A percentile compares a stretch with the other conserved stretches of the same genome.
Conservation (phyloP, 2,113 vertebrate species). For the Malaclemys terrapin region DNA sequence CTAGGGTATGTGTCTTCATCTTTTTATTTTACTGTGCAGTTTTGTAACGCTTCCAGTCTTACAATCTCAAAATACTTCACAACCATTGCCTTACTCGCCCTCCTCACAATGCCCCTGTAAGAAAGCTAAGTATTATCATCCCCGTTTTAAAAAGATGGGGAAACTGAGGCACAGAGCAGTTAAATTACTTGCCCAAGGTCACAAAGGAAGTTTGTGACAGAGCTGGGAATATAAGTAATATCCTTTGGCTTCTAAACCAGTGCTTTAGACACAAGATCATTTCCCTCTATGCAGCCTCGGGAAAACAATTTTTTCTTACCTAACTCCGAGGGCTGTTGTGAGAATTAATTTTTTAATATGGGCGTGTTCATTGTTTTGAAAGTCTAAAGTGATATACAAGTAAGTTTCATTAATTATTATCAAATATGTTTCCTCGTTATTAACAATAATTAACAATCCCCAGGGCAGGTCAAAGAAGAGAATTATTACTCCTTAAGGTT, state of each 20-base stretch:
- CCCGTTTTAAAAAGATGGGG: constrained; percentile 42
- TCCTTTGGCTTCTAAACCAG: constrained; percentile 30
- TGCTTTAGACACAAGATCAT: constrained; percentile 1
- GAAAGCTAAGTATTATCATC: constrained; percentile 9
- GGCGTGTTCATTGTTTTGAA: neutral
- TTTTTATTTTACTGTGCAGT: neutral
- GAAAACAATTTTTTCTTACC: constrained; percentile 50
- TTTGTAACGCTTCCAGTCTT: neutral
- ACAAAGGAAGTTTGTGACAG: neutral
- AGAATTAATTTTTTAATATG: neutral
- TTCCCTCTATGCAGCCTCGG: constrained; percentile 47
- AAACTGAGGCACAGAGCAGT: constrained; percentile 61
- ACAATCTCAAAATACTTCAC: neutral
- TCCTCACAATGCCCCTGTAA: constrained; percentile 1
- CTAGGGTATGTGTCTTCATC: neutral
- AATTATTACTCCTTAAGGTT: constrained; percentile 30
- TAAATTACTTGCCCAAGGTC: constrained; percentile 34
- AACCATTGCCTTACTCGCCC: neutral
- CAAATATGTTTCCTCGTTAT: neutral
- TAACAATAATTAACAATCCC: constrained; percentile 28
- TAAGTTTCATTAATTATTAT: neutral
- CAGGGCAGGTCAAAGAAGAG: constrained; percentile 14
- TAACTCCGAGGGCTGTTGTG: constrained; percentile 41
- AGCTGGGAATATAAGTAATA: constrained; percentile 51
- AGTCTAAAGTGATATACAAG: constrained; percentile 37